Conservation (phyloP, 2,888 invertebrate genomes). For the Ophion ellenae region DNA sequence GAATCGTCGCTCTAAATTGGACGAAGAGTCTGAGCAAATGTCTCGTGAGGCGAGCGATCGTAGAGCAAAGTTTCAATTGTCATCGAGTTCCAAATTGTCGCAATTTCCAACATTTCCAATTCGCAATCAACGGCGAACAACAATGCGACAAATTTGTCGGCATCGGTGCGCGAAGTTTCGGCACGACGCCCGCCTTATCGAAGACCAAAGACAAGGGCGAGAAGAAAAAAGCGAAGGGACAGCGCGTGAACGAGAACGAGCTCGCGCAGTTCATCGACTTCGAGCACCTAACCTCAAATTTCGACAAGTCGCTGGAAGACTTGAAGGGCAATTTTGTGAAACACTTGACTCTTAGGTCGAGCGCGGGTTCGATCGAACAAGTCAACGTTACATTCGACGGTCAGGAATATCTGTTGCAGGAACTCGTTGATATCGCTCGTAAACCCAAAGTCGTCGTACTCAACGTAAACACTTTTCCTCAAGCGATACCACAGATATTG, state of each 20-base stretch:
- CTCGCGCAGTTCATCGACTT: slow-evolving; percentile 90
- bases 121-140: slow-evolving; percentile 1
- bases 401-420: slow-evolving; percentile 92
- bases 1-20: slow-evolving; percentile 41
- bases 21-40: slow-evolving; percentile 27
- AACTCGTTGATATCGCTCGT: slow-evolving; percentile 93
- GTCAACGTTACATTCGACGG: slow-evolving; percentile 91
- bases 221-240: slow-evolving; percentile 82
- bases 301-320: slow-evolving; percentile 88
- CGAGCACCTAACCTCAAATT: slow-evolving; percentile 88
- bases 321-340: slow-evolving; percentile 92
- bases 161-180: slow-evolving; percentile 36
- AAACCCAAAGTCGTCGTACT: slow-evolving; percentile 95
- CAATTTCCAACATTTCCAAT: neutral
- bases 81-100: neutral
- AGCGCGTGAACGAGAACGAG: slow-evolving; percentile 89
- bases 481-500: slow-evolving; percentile 92
- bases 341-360: slow-evolving; percentile 91
- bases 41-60: neutral
- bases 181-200: slow-evolving; percentile 26
- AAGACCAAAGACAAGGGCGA: slow-evolving; percentile 78
- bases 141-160: neutral
- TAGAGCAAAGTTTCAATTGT: slow-evolving; percentile 3
- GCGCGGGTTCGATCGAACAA: slow-evolving; percentile 92
- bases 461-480: slow-evolving; percentile 93